These are phyloP conservation scores for Melanchra persicariae DNA, from an alignment of 2,888 invertebrate genomes.

Conservation along the genomic window DNA sequence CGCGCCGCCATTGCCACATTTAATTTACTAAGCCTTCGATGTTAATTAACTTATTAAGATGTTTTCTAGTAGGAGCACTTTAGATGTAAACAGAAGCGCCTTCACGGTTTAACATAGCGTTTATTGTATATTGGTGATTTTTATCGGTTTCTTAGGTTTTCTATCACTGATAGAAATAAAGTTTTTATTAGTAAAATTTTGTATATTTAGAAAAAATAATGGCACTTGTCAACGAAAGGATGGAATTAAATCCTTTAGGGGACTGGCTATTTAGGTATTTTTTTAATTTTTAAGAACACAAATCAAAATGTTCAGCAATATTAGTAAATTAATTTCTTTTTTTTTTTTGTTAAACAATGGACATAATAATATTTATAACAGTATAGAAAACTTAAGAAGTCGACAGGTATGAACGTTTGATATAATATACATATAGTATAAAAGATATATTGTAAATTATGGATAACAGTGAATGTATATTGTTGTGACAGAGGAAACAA, in stretches of 20 bases:
- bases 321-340: slow-evolving; percentile 20
- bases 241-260: not conserved
- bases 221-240: too few species aligned
- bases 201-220: slow-evolving; percentile 37
- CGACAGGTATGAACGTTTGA: slow-evolving; percentile 50
- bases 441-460: slow-evolving; percentile 78
- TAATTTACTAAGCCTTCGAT: slow-evolving; percentile 57
- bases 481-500: slow-evolving; percentile 73
- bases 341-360: not conserved
- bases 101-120: slow-evolving; percentile 53
- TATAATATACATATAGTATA: slow-evolving; percentile 70
- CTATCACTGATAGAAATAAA: slow-evolving; percentile 12
- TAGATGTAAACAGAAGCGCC: slow-evolving; percentile 60
- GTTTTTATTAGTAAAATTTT: not conserved
- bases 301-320: slow-evolving; percentile 29
- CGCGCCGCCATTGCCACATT: slow-evolving; percentile 36
- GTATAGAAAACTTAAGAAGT: slow-evolving; percentile 49
- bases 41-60: slow-evolving; percentile 66
- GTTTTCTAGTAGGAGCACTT: slow-evolving; percentile 61
- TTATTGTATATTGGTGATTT: slow-evolving; percentile 54
- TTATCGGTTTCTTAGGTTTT: slow-evolving; percentile 34
- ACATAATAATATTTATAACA: slow-evolving; percentile 10
- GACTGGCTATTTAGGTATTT: not conserved
- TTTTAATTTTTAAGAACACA: slow-evolving; percentile 7
- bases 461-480: slow-evolving; percentile 74